These are phyloP conservation scores for Aphyosemion australe DNA, from an alignment of 2,113 vertebrate genomes.

Conservation along the genomic window DNA sequence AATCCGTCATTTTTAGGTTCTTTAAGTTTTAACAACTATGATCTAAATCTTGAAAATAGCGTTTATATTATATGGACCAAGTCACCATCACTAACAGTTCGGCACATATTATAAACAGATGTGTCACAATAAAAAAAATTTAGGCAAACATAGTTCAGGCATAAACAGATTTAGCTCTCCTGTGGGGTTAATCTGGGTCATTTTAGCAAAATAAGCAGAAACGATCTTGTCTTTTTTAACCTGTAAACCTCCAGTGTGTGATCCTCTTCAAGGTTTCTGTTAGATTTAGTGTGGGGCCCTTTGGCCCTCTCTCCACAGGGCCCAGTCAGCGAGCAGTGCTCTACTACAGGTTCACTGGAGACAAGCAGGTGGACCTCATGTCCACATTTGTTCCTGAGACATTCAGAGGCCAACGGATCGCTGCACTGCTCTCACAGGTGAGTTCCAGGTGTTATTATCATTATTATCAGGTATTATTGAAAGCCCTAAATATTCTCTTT, in stretches of 20 bases:
- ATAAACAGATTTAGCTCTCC: background rate
- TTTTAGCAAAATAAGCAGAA: background rate
- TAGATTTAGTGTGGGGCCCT: background rate
- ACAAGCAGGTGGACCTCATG: slow-evolving; percentile 68
- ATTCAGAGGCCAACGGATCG: slow-evolving; percentile 71
- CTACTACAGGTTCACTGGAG: slow-evolving; percentile 58
- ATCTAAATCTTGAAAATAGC: background rate
- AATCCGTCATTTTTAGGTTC: rapidly evolving
- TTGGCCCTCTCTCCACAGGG: slow-evolving; percentile 22
- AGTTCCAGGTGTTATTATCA: rapidly evolving
- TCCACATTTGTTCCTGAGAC: slow-evolving; percentile 73
- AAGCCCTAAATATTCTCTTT: background rate
- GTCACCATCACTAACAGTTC: background rate
- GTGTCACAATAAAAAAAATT: no score
- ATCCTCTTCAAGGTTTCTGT: no score
- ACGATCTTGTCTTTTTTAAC: no score
- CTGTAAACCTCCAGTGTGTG: background rate
- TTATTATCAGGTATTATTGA: no score
- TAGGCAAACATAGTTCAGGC: no score
- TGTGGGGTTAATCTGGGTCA: background rate
- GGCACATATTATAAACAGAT: background rate
- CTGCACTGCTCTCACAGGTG: slow-evolving; percentile 72
- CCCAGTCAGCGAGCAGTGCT: slow-evolving; percentile 47
- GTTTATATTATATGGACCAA: rapidly evolving
- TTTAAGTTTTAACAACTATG: rapidly evolving